Base-by-base conservation (phyloP, 2,888 invertebrate species). In the Gonocerus acuteangulatus region DNA sequence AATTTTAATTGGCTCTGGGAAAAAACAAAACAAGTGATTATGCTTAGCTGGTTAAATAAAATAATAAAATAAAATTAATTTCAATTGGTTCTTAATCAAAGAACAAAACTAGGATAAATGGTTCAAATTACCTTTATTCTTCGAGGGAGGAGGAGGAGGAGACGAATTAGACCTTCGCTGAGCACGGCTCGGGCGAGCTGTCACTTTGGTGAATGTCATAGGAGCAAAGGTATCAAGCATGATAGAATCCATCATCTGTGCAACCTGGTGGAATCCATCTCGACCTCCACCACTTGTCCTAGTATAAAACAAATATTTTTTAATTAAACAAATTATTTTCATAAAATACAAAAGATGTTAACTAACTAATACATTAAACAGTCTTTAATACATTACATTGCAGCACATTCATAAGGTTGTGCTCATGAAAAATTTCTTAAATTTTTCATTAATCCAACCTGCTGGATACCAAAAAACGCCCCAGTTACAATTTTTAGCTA, bases 201-300 rank as follows among this genome's bases (percentile, higher is more conserved):
- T 75, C 73, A 84, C 80, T 71, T 82, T 79, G 27, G 84, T 83
- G 71, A 81, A 83, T 42, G 82, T 79, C 70, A 82, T 83, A 22
- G 85, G 84, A 66, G 83, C 80, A 67, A 84, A 77, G 61, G 82
- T 81, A 69, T 85, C 84, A 61, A 80, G 74, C 73, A 85, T 82
- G 72, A 86, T 77, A 1, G 84, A 81, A 71, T 86, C 85, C 85
- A 85, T 85, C 84, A 86, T 84, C 54, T 83, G 77, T 52, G 85
- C 84, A 81, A 86, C 82, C 69, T 84, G 84, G 69, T 84, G 83
- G 66, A 84, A 79, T 45, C 76, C 76, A 64, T 67, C 67, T 56
- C 64, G 36, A 13, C 60, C 51, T 15, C 80, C 76, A 48, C 80
- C 77, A 51, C 75, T 69, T 36, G 82, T 79, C 52, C 51, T 36